Percentiles rank a stretch among this genome's conserved stretches.
Evolutionary conservation across 2,113 vertebrate genomes (phyloP).

Genomic region (Mustela nigripes): DNA sequence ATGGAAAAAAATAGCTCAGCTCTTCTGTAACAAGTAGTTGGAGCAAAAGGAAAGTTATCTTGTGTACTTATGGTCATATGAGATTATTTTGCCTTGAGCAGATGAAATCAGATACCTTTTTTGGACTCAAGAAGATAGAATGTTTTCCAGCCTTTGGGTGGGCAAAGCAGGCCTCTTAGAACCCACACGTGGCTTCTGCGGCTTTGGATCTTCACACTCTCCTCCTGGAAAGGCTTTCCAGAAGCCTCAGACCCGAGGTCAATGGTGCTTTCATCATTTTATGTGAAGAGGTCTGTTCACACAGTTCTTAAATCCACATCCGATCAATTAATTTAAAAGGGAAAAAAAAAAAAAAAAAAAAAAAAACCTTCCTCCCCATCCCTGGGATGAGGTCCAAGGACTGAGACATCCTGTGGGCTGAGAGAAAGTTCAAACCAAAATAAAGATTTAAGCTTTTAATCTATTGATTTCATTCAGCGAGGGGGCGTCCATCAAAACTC

Average conservation of each 20-base stretch:
- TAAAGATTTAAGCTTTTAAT: slow-evolving; percentile 11
- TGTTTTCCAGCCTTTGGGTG: background rate
- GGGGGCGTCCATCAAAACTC: background rate
- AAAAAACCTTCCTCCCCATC: background rate
- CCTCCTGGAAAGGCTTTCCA: background rate
- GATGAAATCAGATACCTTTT: background rate
- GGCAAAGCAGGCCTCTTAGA: background rate
- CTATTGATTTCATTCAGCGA: background rate
- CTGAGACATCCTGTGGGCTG: background rate
- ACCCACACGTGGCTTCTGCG: background rate
- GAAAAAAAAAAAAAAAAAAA: background rate
- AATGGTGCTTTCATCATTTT: background rate
- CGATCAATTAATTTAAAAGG: slow-evolving; percentile 19
- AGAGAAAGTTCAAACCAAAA: slow-evolving; percentile 44
- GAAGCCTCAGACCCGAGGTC: background rate
- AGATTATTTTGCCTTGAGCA: background rate
- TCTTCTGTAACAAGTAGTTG: background rate
- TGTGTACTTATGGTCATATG: background rate
- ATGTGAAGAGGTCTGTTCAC: slow-evolving; percentile 16
- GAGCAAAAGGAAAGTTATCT: slow-evolving; percentile 3
- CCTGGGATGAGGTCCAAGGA: background rate
- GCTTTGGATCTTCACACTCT: background rate
- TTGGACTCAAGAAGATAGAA: background rate
- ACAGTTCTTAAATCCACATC: background rate
- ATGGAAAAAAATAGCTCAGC: background rate